A percentile compares a stretch with the other conserved stretches of the same genome.
Evolutionary conservation across 2,113 vertebrate species (phyloP).

Genomic region (Pardalotus punctatus): DNA sequence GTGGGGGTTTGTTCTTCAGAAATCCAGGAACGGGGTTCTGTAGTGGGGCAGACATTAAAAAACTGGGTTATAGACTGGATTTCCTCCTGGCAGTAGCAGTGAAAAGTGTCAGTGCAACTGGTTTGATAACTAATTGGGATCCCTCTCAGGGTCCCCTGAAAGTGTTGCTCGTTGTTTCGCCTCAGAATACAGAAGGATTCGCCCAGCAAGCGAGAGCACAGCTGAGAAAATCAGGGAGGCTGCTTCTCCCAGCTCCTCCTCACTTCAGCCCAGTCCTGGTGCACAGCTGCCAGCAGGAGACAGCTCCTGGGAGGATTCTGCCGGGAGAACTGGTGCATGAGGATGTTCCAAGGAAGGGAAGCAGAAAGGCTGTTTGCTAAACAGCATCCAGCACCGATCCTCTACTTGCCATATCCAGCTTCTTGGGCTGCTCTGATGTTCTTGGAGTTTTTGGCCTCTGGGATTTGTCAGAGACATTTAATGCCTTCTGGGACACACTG

Average conservation of each 20-base stretch:
- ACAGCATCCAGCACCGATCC: neutral
- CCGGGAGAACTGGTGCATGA: neutral
- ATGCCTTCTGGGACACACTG: neutral
- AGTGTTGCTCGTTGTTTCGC: accelerated
- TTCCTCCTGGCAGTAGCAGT: neutral
- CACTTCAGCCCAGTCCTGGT: neutral
- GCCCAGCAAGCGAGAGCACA: neutral
- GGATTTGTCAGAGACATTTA: neutral
- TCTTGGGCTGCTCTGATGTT: neutral
- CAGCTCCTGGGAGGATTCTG: neutral
- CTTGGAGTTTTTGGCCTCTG: neutral
- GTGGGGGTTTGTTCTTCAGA: neutral
- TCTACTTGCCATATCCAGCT: neutral
- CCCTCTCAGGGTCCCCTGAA: neutral
- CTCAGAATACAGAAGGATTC: neutral
- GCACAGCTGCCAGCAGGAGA: neutral
- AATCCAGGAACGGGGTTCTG: neutral
- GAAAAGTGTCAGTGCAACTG: neutral
- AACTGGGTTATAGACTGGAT: neutral
- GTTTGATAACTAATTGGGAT: neutral
- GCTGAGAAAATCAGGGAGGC: neutral
- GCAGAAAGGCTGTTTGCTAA: neutral
- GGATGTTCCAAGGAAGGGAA: neutral
- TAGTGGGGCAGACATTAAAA: neutral
- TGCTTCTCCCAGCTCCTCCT: neutral